Percentiles rank a stretch among this genome's conserved stretches.
Evolutionary conservation across 2,888 invertebrate species (phyloP).

Genomic region (Orchestes rusci): DNA sequence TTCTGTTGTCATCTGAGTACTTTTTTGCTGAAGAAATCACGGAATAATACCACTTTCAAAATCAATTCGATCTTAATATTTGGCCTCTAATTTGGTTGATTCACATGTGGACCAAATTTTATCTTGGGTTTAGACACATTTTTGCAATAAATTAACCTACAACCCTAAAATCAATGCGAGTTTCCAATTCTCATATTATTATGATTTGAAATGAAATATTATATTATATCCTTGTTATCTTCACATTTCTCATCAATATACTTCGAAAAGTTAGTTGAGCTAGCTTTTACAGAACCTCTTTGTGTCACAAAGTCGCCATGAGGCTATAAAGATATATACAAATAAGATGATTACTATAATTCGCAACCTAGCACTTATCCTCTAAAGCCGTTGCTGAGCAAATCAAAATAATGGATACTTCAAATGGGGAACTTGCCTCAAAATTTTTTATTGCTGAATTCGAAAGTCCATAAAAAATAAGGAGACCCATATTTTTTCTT

Average conservation of each 20-base stretch:
- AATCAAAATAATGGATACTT: too few species aligned
- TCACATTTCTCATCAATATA: slow-evolving; percentile 5
- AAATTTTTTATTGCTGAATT: too few species aligned
- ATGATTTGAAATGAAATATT: too few species aligned
- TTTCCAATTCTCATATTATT: slow-evolving; percentile 2
- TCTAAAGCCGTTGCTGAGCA: too few species aligned
- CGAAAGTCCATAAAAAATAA: too few species aligned
- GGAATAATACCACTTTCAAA: slow-evolving; percentile 14
- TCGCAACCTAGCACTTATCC: too few species aligned
- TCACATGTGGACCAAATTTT: slow-evolving; percentile 10
- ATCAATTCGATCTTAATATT: slow-evolving; percentile 7
- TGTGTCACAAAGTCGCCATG: too few species aligned
- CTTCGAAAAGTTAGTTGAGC: slow-evolving; percentile 5
- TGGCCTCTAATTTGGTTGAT: slow-evolving; percentile 8
- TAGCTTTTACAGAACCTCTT: slow-evolving; percentile 8
- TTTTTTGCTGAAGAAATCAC: slow-evolving; percentile 9
- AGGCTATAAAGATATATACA: too few species aligned
- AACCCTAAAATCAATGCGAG: background rate
- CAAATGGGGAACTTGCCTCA: too few species aligned
- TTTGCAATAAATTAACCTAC: slow-evolving; percentile 4
- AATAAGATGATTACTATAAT: too few species aligned
- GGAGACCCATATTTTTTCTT: too few species aligned
- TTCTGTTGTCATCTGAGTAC: slow-evolving; percentile 5
- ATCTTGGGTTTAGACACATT: slow-evolving; percentile 5
- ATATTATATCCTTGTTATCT: background rate